These are phyloP conservation scores for Taurulus bubalis DNA, from an alignment of 2,113 vertebrate species.

Conservation along the genomic window DNA sequence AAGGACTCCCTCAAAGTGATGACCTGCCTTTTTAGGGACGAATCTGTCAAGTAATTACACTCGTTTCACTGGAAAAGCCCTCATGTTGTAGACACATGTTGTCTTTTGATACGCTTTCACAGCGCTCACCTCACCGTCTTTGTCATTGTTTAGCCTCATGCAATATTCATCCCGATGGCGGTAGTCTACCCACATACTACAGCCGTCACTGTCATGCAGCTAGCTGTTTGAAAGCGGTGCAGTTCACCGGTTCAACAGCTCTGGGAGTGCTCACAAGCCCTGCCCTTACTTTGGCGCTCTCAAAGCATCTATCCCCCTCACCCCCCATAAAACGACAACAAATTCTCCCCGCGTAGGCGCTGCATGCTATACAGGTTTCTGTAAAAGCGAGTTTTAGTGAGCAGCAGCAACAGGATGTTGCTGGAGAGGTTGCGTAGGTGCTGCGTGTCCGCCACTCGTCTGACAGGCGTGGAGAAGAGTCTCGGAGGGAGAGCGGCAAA, in stretches of 20 bases:
- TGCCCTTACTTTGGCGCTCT: constrained; percentile 57
- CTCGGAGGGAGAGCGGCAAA: constrained; percentile 19
- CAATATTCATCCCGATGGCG: constrained; percentile 69
- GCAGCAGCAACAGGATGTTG: constrained; percentile 43
- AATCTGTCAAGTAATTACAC: constrained; percentile 38
- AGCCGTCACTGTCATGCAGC: constrained; percentile 64
- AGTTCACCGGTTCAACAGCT: constrained; percentile 63
- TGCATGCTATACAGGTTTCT: constrained; percentile 40
- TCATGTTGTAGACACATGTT: neutral
- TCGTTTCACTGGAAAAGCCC: constrained; percentile 7
- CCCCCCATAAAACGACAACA: constrained; percentile 18
- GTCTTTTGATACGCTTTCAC: constrained; percentile 38
- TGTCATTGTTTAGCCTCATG: constrained; percentile 57
- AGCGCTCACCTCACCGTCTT: constrained; percentile 6
- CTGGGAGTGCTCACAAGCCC: constrained; percentile 54
- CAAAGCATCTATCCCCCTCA: constrained; percentile 49
- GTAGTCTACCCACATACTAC: constrained; percentile 63
- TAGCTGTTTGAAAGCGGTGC: constrained; percentile 61
- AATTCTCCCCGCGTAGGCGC: constrained; percentile 47
- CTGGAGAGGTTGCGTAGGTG: constrained; percentile 35
- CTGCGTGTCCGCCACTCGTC: constrained; percentile 36
- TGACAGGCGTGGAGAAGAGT: constrained; percentile 36
- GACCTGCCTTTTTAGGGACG: neutral
- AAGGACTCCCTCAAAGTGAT: constrained; percentile 39
- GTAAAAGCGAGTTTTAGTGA: constrained; percentile 50